Conservation (phyloP, 2,113 vertebrate species). For the Spermophilus dauricus region DNA sequence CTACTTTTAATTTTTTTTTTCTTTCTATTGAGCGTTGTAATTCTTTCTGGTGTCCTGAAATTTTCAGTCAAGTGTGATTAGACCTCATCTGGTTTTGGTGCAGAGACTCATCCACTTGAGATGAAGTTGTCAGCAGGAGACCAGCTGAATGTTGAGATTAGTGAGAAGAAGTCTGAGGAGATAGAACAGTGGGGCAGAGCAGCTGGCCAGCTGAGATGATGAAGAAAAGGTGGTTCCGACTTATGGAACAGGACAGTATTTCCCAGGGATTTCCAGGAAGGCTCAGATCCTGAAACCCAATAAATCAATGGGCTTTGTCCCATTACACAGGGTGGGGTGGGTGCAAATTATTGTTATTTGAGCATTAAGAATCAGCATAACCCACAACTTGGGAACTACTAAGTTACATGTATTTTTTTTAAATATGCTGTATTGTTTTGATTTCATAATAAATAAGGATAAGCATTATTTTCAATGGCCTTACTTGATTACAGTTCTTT, state of each 20-base stretch:
- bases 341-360: constrained; percentile 29
- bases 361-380: not conserved
- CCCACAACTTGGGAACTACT: not conserved
- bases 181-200: not conserved
- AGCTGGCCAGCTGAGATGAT: not conserved
- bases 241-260: not conserved
- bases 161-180: not conserved
- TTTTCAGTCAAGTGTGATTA: constrained; percentile 14
- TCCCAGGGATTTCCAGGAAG: not conserved
- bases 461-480: not conserved
- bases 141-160: not conserved
- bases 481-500: constrained; percentile 24
- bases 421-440: not conserved
- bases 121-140: not conserved
- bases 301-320: not conserved
- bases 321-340: not conserved
- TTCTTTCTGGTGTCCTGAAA: not conserved
- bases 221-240: not conserved
- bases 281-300: not conserved
- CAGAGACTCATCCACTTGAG: not conserved
- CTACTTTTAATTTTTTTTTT: constrained; percentile 39
- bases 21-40: not conserved
- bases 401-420: not conserved
- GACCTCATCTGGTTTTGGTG: not conserved
- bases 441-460: constrained; percentile 48